Evolutionary conservation across 2,113 vertebrate genomes (phyloP).

Genomic region (Cyprinus carpio): DNA sequence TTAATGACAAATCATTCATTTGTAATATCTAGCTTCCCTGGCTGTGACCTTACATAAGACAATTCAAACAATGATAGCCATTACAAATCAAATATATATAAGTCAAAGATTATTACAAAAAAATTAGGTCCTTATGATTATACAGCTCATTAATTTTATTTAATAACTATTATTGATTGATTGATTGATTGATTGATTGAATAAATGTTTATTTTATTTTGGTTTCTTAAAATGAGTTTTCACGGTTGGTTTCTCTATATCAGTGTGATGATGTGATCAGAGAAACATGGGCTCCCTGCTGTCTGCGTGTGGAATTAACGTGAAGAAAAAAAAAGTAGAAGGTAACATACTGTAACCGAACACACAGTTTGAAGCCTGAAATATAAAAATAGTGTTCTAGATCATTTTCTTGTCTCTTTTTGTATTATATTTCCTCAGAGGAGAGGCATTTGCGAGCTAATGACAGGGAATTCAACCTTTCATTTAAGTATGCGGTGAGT

Average conservation of each 20-base stretch:
- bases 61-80: neutral
- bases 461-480: constrained; percentile 81
- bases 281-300: constrained; percentile 72
- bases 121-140: neutral
- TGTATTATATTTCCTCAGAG: constrained; percentile 67
- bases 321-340: constrained; percentile 66
- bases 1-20: neutral
- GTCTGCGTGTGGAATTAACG: constrained; percentile 71
- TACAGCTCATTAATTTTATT: neutral
- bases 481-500: constrained; percentile 87
- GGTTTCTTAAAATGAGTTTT: neutral
- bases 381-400: neutral
- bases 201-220: too few species aligned
- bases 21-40: neutral
- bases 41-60: neutral
- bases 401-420: neutral
- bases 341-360: constrained; percentile 65
- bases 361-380: neutral
- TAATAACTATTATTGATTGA: too few species aligned
- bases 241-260: neutral
- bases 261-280: constrained; percentile 56
- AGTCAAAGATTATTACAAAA: neutral
- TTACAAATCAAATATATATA: neutral
- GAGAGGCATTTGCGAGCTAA: constrained; percentile 85
- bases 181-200: too few species aligned